Conservation (phyloP, 2,888 invertebrate species). For the Onchidella celtica region DNA sequence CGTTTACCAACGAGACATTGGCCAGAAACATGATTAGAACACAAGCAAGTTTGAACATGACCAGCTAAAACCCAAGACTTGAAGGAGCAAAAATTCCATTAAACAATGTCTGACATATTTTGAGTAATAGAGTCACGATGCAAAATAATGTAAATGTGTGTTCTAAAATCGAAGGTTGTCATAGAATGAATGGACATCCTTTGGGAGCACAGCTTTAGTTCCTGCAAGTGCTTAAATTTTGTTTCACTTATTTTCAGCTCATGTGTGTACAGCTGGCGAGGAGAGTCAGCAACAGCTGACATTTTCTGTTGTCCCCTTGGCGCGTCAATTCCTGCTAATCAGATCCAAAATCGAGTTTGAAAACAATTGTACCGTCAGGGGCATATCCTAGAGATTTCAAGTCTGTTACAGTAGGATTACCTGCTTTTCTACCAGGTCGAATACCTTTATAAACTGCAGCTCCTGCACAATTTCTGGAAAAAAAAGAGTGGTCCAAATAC, state of each 20-base stretch:
- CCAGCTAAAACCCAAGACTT: neutral
- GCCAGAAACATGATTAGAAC: no score
- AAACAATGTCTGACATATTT: no score
- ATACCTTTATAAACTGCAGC: no score
- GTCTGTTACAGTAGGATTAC: neutral
- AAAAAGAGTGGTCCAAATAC: no score
- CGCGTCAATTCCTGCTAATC: neutral
- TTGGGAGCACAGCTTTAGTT: neutral
- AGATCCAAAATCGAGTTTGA: neutral
- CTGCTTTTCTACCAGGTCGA: neutral
- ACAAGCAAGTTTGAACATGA: neutral
- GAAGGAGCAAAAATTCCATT: neutral
- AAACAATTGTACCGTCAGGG: neutral
- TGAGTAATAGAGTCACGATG: neutral
- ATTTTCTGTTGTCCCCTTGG: neutral
- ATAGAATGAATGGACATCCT: neutral
- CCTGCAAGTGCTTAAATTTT: neutral
- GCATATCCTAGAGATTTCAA: neutral
- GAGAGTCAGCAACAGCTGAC: neutral
- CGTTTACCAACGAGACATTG: no score
- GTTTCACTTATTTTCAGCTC: neutral
- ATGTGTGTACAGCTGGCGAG: neutral
- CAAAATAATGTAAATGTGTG: neutral
- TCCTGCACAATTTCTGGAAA: neutral
- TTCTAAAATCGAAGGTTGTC: neutral